Evolutionary conservation across 2,113 vertebrate genomes (phyloP).

Genomic region (Pollimyrus isidori): DNA sequence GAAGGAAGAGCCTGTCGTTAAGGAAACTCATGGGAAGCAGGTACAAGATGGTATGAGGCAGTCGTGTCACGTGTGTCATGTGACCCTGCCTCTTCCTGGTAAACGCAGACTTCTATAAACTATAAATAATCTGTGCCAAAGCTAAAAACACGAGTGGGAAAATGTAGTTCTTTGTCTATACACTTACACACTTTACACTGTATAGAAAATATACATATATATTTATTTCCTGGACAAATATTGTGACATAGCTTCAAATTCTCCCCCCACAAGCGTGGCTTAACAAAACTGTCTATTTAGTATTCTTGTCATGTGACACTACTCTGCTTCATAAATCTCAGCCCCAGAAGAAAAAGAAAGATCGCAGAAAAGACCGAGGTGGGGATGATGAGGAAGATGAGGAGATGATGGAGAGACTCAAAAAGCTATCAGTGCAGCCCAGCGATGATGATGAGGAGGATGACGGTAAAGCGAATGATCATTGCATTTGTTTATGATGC

Average conservation of each 20-base stretch:
- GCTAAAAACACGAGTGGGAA: neutral
- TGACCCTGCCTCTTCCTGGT: neutral
- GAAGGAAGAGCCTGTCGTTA: conserved; percentile 49
- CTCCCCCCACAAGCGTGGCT: neutral
- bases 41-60: conserved; percentile 34
- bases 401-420: conserved; percentile 66
- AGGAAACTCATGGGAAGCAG: conserved; percentile 65
- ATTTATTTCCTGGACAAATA: neutral
- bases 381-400: conserved; percentile 56
- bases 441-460: conserved; percentile 71
- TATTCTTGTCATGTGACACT: neutral
- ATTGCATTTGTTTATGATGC: neutral
- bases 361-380: conserved; percentile 65
- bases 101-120: neutral
- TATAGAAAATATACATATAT: neutral
- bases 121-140: neutral
- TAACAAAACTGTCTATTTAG: neutral
- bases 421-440: conserved; percentile 69
- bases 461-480: conserved; percentile 19
- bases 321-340: conserved; percentile 7
- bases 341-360: conserved; percentile 74
- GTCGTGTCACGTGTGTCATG: neutral
- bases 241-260: neutral
- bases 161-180: neutral
- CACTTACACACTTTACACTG: neutral